Evolutionary conservation across 2,888 invertebrate genomes (phyloP), one percentile per base, ranked within the genome.

Genomic region (Camptogramma bilineatum): DNA sequence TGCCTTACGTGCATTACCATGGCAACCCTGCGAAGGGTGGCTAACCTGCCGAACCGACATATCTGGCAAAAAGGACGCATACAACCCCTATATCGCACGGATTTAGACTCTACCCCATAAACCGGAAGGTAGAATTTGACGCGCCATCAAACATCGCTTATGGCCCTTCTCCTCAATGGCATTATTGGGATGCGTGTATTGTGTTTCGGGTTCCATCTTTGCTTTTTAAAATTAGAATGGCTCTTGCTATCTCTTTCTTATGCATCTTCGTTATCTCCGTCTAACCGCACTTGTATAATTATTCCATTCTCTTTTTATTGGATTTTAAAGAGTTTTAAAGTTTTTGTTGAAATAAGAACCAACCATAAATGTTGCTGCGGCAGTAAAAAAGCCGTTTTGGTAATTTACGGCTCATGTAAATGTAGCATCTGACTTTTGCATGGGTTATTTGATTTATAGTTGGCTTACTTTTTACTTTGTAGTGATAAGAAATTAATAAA

Each of bases 131-230:
- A 82, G 79, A 75, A 78, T 85, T 87, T 87, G 76, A 83, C 80
- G 81, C 79, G 69, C 75, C 81, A 82, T 78, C 78, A 75, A 75
- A 75, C 74, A 78, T 74, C 80, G 76, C 82, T 89, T 90, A 87
- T 79, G 82, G 84, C 83, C 79, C 86, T 82, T 80, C 79, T 75
- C 75, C 76, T 74, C 79, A 79, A 83, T 81, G 69, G 71, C 75
- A 83, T 84, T 86, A 89, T 90, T 83, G 87, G 84, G 88, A 88
- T 83, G 83, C 83, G 82, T 87, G 88, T 86, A 90, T 89, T 88
- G 89, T 91, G 85, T 88, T 91, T 92, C 83, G 90, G 92, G 90
- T 88, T 91, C 92, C 92, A 93, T 93, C 92, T 93, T 93, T 92
- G 86, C 90, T 91, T 92, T 92, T 92, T 92, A 88, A 91, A 91